A percentile compares a stretch with the other conserved stretches of the same genome.
Evolutionary conservation across 2,888 invertebrate genomes (phyloP).

Genomic region (Hofmannophila pseudospretella): DNA sequence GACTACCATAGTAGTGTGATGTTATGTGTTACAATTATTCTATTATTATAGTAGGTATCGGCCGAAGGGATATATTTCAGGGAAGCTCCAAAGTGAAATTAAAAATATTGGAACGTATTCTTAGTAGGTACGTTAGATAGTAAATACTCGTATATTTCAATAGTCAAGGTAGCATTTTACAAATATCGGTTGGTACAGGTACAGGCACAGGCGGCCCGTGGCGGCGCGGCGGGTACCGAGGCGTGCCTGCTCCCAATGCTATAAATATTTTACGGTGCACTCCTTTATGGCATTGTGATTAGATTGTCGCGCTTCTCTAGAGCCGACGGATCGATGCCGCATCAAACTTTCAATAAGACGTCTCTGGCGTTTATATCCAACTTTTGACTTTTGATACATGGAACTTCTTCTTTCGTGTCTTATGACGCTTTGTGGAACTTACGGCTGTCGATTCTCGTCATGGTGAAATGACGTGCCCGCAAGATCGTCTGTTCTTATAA

Average conservation of each 20-base stretch:
- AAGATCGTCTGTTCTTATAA: no score
- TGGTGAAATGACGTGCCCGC: no score
- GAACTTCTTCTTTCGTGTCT: not conserved
- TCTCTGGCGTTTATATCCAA: conserved; percentile 26
- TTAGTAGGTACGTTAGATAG: not conserved
- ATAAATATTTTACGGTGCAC: conserved; percentile 68
- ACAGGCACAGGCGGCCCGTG: conserved; percentile 26
- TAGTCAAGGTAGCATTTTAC: conserved; percentile 9
- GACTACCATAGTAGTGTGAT: no score
- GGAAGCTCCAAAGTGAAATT: not conserved
- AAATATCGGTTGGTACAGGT: conserved; percentile 26
- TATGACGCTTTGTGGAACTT: not conserved
- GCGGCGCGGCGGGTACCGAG: conserved; percentile 40
- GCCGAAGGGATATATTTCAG: no score
- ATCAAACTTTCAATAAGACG: conserved; percentile 55
- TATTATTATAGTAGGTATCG: no score
- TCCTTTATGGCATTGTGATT: conserved; percentile 64
- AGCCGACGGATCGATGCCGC: conserved; percentile 50
- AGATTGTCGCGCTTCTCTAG: conserved; percentile 53
- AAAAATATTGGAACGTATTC: not conserved
- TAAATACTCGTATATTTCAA: conserved; percentile 7
- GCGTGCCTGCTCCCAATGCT: conserved; percentile 53
- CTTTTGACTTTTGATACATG: not conserved
- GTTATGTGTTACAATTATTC: no score
- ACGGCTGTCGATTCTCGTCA: not conserved